phyloP scores from a whole-genome alignment of 2,888 invertebrate genomes.

The Drosophila demipolita region DNA sequence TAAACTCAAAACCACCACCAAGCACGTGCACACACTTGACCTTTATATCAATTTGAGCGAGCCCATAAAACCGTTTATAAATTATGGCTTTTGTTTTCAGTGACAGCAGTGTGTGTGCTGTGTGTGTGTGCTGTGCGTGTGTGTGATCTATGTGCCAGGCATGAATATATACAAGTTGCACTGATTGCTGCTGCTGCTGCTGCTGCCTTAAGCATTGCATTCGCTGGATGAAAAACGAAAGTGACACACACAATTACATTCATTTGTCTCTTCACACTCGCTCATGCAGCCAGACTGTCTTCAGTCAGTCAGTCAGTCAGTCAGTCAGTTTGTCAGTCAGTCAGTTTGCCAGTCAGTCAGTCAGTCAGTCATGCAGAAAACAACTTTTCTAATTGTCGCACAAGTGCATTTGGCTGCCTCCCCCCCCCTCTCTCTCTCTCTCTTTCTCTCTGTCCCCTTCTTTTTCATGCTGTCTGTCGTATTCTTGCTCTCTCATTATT shows the following conservation, averaged over 20 bases:
- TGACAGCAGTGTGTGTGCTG: constrained; percentile 24
- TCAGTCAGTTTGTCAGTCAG: constrained; percentile 28
- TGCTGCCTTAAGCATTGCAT: constrained; percentile 19
- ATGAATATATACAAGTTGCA: not conserved
- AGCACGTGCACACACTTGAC: constrained; percentile 64
- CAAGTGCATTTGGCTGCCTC: constrained; percentile 57
- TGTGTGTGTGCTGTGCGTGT: no score
- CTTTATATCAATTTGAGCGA: constrained; percentile 73
- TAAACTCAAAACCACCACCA: constrained; percentile 4
- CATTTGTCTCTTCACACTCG: constrained; percentile 52
- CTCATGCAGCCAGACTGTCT: constrained; percentile 26
- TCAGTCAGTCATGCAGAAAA: constrained; percentile 32
- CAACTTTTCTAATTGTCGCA: constrained; percentile 71
- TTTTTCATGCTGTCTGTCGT: not conserved
- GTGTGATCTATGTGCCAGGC: constrained; percentile 21
- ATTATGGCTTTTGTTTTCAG: constrained; percentile 53
- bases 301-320: constrained; percentile 23
- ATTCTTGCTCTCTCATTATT: constrained; percentile 56
- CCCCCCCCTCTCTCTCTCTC: not conserved
- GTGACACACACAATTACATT: constrained; percentile 65
- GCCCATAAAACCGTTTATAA: constrained; percentile 62
- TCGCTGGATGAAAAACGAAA: constrained; percentile 48
- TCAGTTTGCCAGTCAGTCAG: constrained; percentile 32
- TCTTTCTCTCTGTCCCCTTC: not conserved
- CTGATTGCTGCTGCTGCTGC: constrained; percentile 4